These are phyloP conservation scores for Drosophila macrospina DNA, from an alignment of 2,888 invertebrate species.

Conservation along the genomic window DNA sequence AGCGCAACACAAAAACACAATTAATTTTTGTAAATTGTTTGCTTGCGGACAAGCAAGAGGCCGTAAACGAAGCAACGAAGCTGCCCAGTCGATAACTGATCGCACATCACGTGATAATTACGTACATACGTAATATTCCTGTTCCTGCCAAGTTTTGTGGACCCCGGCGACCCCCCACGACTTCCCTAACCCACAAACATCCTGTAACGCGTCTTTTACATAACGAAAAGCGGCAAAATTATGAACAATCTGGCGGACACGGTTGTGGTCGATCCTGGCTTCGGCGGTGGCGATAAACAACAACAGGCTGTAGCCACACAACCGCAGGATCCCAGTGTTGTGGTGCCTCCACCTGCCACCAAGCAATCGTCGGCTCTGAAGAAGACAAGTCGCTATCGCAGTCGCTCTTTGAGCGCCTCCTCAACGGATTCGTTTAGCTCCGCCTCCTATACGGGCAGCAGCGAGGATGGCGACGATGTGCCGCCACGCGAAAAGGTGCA, in stretches of 20 bases:
- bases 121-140: slow-evolving; percentile 46
- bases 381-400: slow-evolving; percentile 94
- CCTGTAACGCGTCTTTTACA: slow-evolving; percentile 61
- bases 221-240: slow-evolving; percentile 50
- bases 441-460: slow-evolving; percentile 90
- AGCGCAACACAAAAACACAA: slow-evolving; percentile 59
- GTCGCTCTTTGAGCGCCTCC: slow-evolving; percentile 96
- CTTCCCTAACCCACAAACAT: slow-evolving; percentile 12
- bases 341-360: slow-evolving; percentile 71
- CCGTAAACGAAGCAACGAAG: slow-evolving; percentile 39
- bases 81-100: slow-evolving; percentile 43
- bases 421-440: slow-evolving; percentile 96
- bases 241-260: slow-evolving; percentile 83
- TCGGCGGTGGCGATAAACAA: slow-evolving; percentile 80
- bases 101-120: slow-evolving; percentile 69
- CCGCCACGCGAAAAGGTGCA: slow-evolving; percentile 97
- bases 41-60: background rate
- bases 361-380: slow-evolving; percentile 91
- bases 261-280: slow-evolving; percentile 84
- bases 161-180: too few species aligned
- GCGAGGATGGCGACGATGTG: slow-evolving; percentile 96
- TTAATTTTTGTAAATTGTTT: slow-evolving; percentile 51
- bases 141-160: background rate
- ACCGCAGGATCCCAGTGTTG: slow-evolving; percentile 63
- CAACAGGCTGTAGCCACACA: slow-evolving; percentile 53